phyloP scores from a whole-genome alignment of 2,888 invertebrate genomes.

The Brassicogethes aeneus region DNA sequence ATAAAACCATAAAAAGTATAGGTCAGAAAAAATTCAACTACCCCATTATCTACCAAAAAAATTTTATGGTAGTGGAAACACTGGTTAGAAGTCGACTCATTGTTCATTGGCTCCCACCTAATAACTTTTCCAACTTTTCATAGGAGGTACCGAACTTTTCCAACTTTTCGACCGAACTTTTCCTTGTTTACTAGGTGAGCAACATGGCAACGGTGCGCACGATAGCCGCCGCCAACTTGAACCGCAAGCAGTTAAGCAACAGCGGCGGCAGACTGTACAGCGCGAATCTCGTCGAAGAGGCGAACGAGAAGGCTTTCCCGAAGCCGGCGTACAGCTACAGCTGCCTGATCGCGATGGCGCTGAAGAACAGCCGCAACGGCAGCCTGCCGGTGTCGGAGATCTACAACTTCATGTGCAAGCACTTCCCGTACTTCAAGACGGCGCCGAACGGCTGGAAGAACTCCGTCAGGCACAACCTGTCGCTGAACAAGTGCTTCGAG shows the following conservation, averaged over 20 bases:
- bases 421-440: slow-evolving; percentile 97
- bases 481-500: slow-evolving; percentile 96
- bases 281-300: slow-evolving; percentile 30
- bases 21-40: no score
- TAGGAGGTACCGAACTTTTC: no score
- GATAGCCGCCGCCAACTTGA: neutral
- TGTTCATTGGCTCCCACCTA: no score
- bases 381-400: slow-evolving; percentile 96
- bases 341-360: slow-evolving; percentile 94
- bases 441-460: slow-evolving; percentile 99
- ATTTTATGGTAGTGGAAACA: no score
- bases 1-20: no score
- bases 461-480: slow-evolving; percentile 94
- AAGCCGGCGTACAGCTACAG: slow-evolving; percentile 98
- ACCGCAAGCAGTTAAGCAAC: slow-evolving; percentile 11
- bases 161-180: no score
- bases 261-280: slow-evolving; percentile 13
- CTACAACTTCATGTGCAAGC: slow-evolving; percentile 98
- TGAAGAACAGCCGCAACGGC: slow-evolving; percentile 91
- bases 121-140: no score
- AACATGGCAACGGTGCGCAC: slow-evolving; percentile 6
- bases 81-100: no score
- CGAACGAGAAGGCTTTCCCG: slow-evolving; percentile 61
- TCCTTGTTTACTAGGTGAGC: no score
- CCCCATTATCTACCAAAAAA: no score